A percentile compares a stretch with the other conserved stretches of the same genome.
phyloP scores from a whole-genome alignment of 37 sponge, comb jelly and placozoan genomes.

The Geodia barretti region DNA sequence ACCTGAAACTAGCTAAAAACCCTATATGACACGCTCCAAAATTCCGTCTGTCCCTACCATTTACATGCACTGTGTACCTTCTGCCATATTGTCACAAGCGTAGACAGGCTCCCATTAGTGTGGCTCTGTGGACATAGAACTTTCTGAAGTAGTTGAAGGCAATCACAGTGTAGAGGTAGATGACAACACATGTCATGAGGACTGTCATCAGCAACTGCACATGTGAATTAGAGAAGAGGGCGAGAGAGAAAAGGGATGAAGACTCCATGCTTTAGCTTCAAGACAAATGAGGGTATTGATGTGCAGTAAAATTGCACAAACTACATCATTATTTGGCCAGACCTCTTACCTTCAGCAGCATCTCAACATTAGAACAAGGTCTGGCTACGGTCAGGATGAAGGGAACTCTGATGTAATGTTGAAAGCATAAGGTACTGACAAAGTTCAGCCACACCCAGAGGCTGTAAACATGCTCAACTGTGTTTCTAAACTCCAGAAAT shows the following conservation, averaged over 20 bases:
- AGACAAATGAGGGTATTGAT: not conserved
- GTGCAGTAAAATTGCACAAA: not conserved
- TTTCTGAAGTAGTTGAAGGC: constrained; percentile 95
- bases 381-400: not conserved
- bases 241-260: no score
- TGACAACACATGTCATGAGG: constrained; percentile 84
- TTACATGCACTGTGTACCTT: constrained; percentile 23
- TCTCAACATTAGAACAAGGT: not conserved
- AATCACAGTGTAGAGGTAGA: constrained; percentile 93
- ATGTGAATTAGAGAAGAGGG: no score
- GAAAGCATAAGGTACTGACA: no score
- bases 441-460: not conserved
- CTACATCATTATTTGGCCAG: not conserved
- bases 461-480: no score
- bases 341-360: no score
- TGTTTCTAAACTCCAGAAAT: no score
- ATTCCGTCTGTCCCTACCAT: not conserved
- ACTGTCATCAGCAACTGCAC: constrained; percentile 84
- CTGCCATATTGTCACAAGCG: constrained; percentile 78
- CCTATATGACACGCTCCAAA: not conserved
- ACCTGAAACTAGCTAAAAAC: no score
- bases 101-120: constrained; percentile 8
- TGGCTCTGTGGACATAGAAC: constrained; percentile 57
- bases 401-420: not conserved
- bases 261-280: no score